Percentiles rank a stretch among this genome's conserved stretches.
These are phyloP conservation scores for Myopa testacea DNA, from an alignment of 2,888 invertebrate species.

Conservation along the genomic window DNA sequence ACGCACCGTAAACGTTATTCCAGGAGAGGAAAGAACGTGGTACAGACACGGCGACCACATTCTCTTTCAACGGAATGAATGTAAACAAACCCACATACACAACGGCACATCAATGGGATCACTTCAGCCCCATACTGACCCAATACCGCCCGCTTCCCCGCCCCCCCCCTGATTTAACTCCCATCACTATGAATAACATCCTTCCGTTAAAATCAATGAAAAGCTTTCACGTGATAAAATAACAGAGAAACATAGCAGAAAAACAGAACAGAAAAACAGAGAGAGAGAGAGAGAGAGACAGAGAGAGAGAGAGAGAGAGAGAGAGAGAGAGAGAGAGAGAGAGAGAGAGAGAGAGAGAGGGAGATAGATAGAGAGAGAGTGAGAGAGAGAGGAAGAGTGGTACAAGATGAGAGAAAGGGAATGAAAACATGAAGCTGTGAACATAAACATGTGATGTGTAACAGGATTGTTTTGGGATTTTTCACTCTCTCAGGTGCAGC, in stretches of 20 bases:
- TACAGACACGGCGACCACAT: conserved; percentile 31
- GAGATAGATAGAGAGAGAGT: not conserved
- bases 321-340: not conserved
- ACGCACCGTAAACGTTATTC: not conserved
- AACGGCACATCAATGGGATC: not conserved
- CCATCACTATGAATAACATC: not conserved
- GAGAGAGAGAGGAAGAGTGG: not conserved
- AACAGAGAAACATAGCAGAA: not conserved
- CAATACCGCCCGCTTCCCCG: not conserved
- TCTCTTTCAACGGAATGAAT: conserved; percentile 36
- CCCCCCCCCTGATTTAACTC: not conserved
- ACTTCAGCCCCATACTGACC: not conserved
- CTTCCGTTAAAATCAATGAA: conserved; percentile 39
- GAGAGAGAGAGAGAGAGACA: not conserved
- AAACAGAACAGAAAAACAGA: not conserved
- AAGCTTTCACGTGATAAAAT: conserved; percentile 40
- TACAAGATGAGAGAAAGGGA: conserved; percentile 6
- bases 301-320: not conserved
- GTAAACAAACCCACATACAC: conserved; percentile 40
- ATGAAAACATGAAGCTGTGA: too few species aligned
- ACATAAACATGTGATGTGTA: too few species aligned
- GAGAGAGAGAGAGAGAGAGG: not conserved
- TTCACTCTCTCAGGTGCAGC: conserved; percentile 3
- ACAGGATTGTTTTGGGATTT: conserved; percentile 34
- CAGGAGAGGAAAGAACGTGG: conserved; percentile 18